These are phyloP conservation scores for Ginglymostoma cirratum DNA, from an alignment of 2,113 vertebrate genomes.

Conservation along the genomic window DNA sequence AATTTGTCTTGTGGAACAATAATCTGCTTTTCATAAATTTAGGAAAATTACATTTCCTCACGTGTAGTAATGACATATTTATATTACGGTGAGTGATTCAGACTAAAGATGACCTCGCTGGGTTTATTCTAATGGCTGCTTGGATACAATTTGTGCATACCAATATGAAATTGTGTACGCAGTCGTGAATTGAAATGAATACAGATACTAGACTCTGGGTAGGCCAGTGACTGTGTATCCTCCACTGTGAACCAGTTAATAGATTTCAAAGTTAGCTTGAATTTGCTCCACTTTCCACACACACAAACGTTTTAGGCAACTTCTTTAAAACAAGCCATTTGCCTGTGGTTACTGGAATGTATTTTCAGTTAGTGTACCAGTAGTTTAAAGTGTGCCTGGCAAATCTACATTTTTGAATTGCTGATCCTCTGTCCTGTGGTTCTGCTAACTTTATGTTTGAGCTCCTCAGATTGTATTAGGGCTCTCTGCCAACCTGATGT, in stretches of 20 bases:
- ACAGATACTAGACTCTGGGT: neutral
- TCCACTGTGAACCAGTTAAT: neutral
- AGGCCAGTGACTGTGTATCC: neutral
- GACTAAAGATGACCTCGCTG: neutral
- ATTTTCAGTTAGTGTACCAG: neutral
- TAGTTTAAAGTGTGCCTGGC: neutral
- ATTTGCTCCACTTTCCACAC: neutral
- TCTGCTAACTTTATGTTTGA: neutral
- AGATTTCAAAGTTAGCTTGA: neutral
- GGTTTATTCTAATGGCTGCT: neutral
- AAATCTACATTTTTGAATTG: neutral
- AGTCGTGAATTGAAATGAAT: neutral
- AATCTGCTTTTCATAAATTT: too few species aligned
- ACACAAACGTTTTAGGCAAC: neutral
- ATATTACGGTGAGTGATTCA: neutral
- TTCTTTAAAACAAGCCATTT: neutral
- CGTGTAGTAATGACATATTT: neutral
- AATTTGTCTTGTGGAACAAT: neutral
- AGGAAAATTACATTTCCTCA: neutral
- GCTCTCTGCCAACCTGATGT: neutral
- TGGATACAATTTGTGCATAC: neutral
- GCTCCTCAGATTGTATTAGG: neutral
- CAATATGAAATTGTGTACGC: neutral
- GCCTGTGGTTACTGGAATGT: neutral
- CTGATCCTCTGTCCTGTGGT: neutral